Conservation (phyloP, 2,113 vertebrate genomes). For the Anoplopoma fimbria region DNA sequence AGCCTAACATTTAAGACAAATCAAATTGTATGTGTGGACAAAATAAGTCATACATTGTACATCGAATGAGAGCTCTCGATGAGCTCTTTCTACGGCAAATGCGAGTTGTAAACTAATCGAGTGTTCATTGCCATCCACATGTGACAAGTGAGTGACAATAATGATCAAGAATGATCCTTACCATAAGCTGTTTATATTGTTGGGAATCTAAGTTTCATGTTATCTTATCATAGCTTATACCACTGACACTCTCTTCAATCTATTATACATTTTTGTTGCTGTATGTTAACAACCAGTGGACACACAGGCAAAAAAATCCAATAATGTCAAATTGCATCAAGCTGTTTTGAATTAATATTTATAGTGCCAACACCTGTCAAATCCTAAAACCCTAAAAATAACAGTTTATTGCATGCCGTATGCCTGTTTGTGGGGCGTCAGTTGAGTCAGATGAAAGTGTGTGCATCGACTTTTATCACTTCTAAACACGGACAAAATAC, state of each 20-base stretch:
- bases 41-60: background rate
- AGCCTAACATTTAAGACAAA: too few relatives aligned
- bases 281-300: background rate
- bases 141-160: too few relatives aligned
- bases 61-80: background rate
- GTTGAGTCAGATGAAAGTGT: background rate
- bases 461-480: background rate
- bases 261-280: background rate
- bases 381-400: background rate
- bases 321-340: background rate
- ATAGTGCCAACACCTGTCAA: background rate
- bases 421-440: background rate
- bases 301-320: background rate
- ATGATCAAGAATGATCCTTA: background rate
- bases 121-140: background rate
- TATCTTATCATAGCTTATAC: background rate
- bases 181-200: background rate
- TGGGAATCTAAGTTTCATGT: background rate
- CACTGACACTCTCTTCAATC: background rate
- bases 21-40: too few relatives aligned
- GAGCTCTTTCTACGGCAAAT: background rate
- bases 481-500: background rate
- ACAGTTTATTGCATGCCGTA: background rate
- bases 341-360: too few relatives aligned
- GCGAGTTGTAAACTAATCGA: background rate